Conservation (phyloP, 2,888 invertebrate genomes). For the Drosophila maculinotata region DNA sequence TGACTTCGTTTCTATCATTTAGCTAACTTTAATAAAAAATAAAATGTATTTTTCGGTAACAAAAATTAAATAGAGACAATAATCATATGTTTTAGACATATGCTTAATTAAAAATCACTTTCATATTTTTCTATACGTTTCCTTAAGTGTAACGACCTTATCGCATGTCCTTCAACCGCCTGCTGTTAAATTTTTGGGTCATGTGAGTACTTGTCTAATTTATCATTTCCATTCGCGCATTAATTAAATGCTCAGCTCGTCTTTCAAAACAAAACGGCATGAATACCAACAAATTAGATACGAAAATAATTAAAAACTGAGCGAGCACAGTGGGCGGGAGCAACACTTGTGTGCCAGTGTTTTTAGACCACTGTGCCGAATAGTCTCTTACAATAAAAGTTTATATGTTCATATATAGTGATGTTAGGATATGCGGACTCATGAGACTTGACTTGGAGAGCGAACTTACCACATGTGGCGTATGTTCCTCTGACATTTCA, state of each 20-base stretch:
- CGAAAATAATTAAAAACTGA: slow-evolving; percentile 43
- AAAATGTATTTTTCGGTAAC: no score
- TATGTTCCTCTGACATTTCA: slow-evolving; percentile 21
- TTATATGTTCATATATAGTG: not conserved
- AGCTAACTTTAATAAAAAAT: no score
- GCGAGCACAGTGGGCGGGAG: slow-evolving; percentile 14
- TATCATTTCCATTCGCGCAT: slow-evolving; percentile 45
- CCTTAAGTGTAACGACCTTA: slow-evolving; percentile 15
- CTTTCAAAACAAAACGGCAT: slow-evolving; percentile 39
- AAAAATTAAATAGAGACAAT: no score
- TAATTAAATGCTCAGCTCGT: slow-evolving; percentile 57
- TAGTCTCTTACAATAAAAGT: slow-evolving; percentile 7
- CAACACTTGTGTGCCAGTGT: not conserved
- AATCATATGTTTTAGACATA: no score
- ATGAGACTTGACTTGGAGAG: not conserved
- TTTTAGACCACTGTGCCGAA: not conserved
- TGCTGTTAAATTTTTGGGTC: slow-evolving; percentile 40
- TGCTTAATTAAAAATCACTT: not conserved
- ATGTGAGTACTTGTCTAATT: slow-evolving; percentile 45
- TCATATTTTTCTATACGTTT: not conserved
- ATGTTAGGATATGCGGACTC: slow-evolving; percentile 4
- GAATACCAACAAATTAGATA: slow-evolving; percentile 41
- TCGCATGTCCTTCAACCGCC: slow-evolving; percentile 50
- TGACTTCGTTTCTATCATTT: no score
- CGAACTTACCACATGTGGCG: slow-evolving; percentile 35